Evolutionary conservation across 2,888 invertebrate species (phyloP).

Genomic region (Augiades crinisus): DNA sequence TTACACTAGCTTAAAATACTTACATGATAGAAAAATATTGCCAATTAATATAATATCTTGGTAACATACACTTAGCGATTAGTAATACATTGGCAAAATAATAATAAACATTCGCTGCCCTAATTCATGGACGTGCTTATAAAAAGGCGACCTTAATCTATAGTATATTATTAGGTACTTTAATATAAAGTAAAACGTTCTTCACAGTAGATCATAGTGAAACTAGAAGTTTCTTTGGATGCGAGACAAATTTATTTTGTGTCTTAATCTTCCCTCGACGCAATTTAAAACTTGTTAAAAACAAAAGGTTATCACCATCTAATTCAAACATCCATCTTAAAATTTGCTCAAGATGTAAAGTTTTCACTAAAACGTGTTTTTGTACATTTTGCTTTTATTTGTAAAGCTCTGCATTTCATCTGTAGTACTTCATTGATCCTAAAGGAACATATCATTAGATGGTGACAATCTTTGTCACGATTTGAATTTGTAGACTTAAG

Average conservation of each 20-base stretch:
- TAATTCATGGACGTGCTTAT: constrained; percentile 60
- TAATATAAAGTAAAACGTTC: constrained; percentile 61
- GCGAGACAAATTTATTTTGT: constrained; percentile 1
- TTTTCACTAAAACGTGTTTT: too few relatives aligned
- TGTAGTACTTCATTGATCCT: too few relatives aligned
- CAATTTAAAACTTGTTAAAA: too few relatives aligned
- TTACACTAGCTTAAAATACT: constrained; percentile 37
- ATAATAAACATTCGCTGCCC: constrained; percentile 53
- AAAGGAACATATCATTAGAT: too few relatives aligned
- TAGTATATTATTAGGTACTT: constrained; percentile 47
- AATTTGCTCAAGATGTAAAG: too few relatives aligned
- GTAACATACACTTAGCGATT: constrained; percentile 42
- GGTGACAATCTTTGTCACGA: too few relatives aligned
- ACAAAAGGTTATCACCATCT: not conserved
- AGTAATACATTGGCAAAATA: constrained; percentile 46
- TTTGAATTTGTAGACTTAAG: too few relatives aligned
- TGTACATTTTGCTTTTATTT: too few relatives aligned
- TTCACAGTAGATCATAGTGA: constrained; percentile 11
- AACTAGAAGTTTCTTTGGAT: constrained; percentile 15
- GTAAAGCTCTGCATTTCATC: too few relatives aligned
- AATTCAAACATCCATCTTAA: too few relatives aligned
- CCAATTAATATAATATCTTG: constrained; percentile 42
- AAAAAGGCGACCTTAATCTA: constrained; percentile 63
- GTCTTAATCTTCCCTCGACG: not conserved
- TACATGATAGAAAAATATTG: constrained; percentile 42